Percentiles rank a stretch among this genome's conserved stretches.
Evolutionary conservation across 2,888 invertebrate species (phyloP).

Genomic region (Polymixis flavicincta): DNA sequence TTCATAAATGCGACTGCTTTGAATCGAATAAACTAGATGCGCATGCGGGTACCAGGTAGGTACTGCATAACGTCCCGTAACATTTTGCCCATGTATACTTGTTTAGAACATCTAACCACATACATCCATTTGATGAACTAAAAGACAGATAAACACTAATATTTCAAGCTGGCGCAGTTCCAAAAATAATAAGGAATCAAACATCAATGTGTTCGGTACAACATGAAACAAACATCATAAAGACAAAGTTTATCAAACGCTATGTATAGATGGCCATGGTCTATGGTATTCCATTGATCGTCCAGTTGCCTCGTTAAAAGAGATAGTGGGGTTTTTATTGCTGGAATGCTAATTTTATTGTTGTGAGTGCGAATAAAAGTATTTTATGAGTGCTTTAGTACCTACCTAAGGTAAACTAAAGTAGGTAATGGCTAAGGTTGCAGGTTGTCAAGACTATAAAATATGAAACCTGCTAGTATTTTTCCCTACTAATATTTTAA

Average conservation of each 20-base stretch:
- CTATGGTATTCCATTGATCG: conserved; percentile 46
- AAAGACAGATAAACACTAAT: conserved; percentile 20
- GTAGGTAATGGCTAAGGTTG: not conserved
- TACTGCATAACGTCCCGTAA: not conserved
- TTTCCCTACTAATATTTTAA: too few species aligned
- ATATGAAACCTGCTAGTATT: not conserved
- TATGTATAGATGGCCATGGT: conserved; percentile 50
- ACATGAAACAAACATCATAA: conserved; percentile 36
- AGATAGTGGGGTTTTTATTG: conserved; percentile 37
- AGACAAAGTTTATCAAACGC: conserved; percentile 9
- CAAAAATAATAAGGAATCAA: conserved; percentile 44
- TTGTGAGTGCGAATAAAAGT: not conserved
- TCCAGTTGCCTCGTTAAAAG: conserved; percentile 17
- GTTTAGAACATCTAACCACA: not conserved
- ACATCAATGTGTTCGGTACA: conserved; percentile 27
- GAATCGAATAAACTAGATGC: not conserved
- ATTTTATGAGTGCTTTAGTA: conserved; percentile 18
- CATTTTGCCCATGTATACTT: not conserved
- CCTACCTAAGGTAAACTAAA: not conserved
- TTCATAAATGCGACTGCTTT: not conserved
- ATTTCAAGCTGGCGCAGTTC: conserved; percentile 37
- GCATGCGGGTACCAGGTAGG: not conserved
- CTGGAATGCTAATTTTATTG: conserved; percentile 13
- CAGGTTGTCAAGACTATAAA: not conserved
- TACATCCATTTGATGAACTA: conserved; percentile 17